Conservation (phyloP, 2,797 vertebrate species). For the Cheirogaleus major region DNA sequence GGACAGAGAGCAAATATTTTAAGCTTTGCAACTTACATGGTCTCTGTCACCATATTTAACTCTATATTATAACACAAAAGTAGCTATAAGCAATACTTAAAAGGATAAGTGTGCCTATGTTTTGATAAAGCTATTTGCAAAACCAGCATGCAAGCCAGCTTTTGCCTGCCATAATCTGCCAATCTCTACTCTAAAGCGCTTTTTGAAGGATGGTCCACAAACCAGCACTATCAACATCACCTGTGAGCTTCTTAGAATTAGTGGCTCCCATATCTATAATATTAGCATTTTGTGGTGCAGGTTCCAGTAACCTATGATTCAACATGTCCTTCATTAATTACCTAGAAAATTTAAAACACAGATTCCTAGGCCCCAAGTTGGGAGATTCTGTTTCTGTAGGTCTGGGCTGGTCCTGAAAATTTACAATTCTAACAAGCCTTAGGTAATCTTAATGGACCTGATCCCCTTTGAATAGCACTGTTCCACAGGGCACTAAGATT, state of each 20-base stretch:
- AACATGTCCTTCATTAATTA: background rate
- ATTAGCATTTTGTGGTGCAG: background rate
- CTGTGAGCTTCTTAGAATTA: background rate
- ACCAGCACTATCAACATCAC: rapidly evolving
- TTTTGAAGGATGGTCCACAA: background rate
- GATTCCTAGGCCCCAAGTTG: rapidly evolving
- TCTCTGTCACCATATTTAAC: background rate
- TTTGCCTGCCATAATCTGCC: background rate
- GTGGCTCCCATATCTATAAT: rapidly evolving
- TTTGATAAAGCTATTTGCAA: background rate
- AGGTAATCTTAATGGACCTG: background rate
- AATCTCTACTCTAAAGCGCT: background rate
- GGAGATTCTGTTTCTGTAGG: background rate
- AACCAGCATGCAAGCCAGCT: background rate
- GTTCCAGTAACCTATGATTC: background rate
- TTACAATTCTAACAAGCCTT: background rate
- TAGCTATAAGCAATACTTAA: background rate
- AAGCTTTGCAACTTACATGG: background rate
- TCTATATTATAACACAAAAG: background rate
- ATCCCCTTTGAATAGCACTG: background rate
- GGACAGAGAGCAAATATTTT: background rate
- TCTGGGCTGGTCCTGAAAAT: background rate
- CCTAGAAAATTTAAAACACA: background rate
- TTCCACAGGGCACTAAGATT: background rate
- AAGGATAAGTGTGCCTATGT: background rate